Evolutionary conservation across 2,888 invertebrate genomes (phyloP).

Genomic region (Trissolcus japonicus): DNA sequence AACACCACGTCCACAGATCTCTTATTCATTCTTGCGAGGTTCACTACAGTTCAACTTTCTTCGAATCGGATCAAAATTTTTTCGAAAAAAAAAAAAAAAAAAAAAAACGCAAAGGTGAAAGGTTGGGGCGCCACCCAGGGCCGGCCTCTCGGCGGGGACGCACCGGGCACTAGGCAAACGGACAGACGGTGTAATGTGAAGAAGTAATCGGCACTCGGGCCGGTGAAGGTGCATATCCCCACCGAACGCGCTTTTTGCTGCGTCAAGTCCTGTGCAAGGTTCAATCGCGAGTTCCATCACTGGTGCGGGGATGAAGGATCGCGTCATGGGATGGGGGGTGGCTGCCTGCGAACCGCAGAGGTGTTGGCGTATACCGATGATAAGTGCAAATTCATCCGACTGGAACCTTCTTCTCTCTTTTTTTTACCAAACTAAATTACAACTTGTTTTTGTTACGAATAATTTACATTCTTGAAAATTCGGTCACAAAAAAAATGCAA

Average conservation of each 20-base stretch:
- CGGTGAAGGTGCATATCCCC: conserved; percentile 63
- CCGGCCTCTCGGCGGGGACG: too few relatives aligned
- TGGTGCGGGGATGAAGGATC: conserved; percentile 25
- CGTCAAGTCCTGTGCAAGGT: conserved; percentile 21
- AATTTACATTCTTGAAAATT: too few relatives aligned
- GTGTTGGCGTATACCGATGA: too few relatives aligned
- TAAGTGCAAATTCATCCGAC: too few relatives aligned
- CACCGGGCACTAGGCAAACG: too few relatives aligned
- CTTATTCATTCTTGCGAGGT: conserved; percentile 64
- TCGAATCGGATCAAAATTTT: too few relatives aligned
- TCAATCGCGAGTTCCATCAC: background rate
- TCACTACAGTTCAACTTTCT: background rate
- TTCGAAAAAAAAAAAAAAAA: conserved; percentile 1
- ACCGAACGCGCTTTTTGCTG: conserved; percentile 20
- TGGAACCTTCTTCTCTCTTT: too few relatives aligned
- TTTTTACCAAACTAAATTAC: too few relatives aligned
- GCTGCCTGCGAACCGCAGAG: background rate
- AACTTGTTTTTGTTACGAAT: too few relatives aligned
- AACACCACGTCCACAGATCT: conserved; percentile 74
- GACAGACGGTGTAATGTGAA: conserved; percentile 70
- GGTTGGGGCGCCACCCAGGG: background rate
- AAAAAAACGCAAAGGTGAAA: background rate
- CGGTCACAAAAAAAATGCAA: too few relatives aligned
- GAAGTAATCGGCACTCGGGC: conserved; percentile 62
- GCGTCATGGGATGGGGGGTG: conserved; percentile 14